Conservation (phyloP, 2,113 vertebrate species). For the Oncorhynchus tshawytscha region DNA sequence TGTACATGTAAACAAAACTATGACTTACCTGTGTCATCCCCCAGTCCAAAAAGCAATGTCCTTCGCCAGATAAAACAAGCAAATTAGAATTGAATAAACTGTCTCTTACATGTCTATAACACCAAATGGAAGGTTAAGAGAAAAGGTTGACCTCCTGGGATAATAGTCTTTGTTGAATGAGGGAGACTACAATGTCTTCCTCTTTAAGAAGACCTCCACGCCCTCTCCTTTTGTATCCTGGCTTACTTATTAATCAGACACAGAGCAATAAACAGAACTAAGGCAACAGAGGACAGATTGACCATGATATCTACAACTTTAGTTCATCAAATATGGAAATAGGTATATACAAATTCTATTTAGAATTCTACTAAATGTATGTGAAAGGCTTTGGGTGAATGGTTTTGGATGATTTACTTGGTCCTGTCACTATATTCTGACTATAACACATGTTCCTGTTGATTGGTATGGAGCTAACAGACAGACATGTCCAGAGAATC, state of each 20-base stretch:
- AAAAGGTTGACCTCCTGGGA: neutral
- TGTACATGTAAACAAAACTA: neutral
- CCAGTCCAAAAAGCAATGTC: neutral
- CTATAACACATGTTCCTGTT: neutral
- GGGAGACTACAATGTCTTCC: conserved; percentile 28
- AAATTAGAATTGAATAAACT: neutral
- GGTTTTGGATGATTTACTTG: too few species aligned
- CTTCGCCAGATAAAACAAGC: neutral
- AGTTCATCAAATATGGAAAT: neutral
- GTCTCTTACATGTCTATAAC: neutral
- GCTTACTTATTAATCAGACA: conserved; percentile 74
- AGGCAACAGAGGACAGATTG: neutral
- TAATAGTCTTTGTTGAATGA: conserved; percentile 12
- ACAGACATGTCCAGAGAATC: neutral
- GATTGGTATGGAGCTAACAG: neutral
- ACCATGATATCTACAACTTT: neutral
- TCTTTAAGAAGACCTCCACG: conserved; percentile 44
- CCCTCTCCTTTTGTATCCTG: conserved; percentile 42
- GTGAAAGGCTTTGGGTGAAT: too few species aligned
- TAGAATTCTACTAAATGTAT: neutral
- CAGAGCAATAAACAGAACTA: conserved; percentile 34
- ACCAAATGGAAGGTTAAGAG: neutral
- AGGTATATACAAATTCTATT: neutral
- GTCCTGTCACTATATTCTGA: neutral
- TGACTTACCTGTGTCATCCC: conserved; percentile 42